Conservation (phyloP, 2,113 vertebrate species). For the Melospiza georgiana region DNA sequence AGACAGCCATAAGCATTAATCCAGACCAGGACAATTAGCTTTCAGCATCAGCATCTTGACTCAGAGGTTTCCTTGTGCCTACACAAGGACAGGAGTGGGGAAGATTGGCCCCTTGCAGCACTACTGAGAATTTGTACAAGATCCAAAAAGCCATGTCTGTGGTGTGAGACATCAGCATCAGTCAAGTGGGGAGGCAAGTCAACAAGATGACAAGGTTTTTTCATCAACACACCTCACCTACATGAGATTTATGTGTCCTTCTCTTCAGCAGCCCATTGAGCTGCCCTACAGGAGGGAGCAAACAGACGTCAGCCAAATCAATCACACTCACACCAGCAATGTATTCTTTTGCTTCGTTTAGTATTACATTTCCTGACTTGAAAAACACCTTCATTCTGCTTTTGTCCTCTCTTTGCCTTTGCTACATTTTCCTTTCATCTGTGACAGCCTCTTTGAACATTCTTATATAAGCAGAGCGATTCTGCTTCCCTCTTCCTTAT, state of each 20-base stretch:
- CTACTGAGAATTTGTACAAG: neutral
- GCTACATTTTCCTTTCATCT: neutral
- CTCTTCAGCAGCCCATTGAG: neutral
- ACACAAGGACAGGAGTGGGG: neutral
- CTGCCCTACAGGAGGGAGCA: neutral
- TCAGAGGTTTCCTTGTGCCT: neutral
- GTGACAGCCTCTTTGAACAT: neutral
- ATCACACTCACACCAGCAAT: fast-evolving
- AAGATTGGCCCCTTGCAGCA: neutral
- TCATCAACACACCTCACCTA: neutral
- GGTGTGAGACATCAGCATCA: neutral
- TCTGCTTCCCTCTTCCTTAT: neutral
- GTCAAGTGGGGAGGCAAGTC: neutral
- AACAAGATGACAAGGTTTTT: neutral
- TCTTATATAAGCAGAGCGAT: neutral
- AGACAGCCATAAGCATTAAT: neutral
- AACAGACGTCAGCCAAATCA: neutral
- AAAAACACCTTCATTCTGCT: neutral
- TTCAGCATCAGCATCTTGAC: neutral
- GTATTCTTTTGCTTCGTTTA: neutral
- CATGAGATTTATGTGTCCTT: neutral
- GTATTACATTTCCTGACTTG: neutral
- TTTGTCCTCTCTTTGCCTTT: neutral
- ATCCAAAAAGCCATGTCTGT: neutral
- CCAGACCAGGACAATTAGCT: neutral